A percentile compares a stretch with the other conserved stretches of the same genome.
phyloP scores from a whole-genome alignment of 2,888 invertebrate genomes.

The Plebejus argus region DNA sequence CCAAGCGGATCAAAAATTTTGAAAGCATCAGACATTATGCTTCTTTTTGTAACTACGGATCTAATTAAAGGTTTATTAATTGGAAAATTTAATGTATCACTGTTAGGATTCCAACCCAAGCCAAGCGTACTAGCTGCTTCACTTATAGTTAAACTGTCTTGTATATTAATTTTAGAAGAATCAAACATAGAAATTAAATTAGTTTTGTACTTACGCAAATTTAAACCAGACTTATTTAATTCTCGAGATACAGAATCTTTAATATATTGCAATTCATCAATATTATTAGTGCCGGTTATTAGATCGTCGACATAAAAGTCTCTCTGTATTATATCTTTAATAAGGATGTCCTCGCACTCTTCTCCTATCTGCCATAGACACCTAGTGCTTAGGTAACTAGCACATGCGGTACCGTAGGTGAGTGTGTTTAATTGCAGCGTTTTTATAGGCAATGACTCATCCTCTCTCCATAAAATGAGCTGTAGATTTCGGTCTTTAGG shows the following conservation, averaged over 20 bases:
- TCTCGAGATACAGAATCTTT: too few species aligned
- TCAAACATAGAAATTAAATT: constrained; percentile 36
- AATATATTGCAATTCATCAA: too few species aligned
- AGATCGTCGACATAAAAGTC: too few species aligned
- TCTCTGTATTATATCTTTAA: too few species aligned
- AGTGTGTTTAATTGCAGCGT: too few species aligned
- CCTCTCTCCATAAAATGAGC: too few species aligned
- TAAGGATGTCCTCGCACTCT: too few species aligned
- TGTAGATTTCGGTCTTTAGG: too few species aligned
- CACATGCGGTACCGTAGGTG: not conserved
- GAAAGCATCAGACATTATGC: constrained; percentile 42
- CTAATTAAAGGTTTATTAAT: constrained; percentile 30
- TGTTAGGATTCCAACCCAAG: constrained; percentile 42
- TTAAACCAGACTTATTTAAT: constrained; percentile 39
- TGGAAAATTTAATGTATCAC: constrained; percentile 41
- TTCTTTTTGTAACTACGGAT: constrained; percentile 39
- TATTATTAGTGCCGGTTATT: too few species aligned
- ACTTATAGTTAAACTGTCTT: constrained; percentile 41
- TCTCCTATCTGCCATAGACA: too few species aligned
- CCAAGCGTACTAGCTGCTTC: constrained; percentile 44
- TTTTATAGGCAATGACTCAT: too few species aligned
- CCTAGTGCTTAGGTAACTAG: constrained; percentile 1
- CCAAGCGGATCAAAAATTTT: constrained; percentile 42
- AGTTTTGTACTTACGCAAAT: constrained; percentile 40
- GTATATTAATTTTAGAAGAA: constrained; percentile 10